Percentiles rank a stretch among this genome's conserved stretches.
Conservation (phyloP, 2,113 vertebrate genomes). For the Miniopterus natalensis region DNA sequence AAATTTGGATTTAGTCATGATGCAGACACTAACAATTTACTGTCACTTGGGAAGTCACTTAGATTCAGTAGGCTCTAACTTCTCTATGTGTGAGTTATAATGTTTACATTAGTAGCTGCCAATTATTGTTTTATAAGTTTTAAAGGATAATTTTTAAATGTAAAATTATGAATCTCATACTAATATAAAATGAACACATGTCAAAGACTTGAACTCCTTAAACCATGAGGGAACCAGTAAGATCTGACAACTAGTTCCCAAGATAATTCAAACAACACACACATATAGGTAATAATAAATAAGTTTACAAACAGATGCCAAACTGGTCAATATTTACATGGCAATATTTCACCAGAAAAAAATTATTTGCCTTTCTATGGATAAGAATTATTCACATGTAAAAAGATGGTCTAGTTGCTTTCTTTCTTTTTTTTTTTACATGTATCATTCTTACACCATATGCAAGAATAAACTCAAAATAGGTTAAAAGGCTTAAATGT, state of each 20-base stretch:
- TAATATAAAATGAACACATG: not conserved
- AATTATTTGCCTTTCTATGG: not conserved
- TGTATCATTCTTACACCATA: not conserved
- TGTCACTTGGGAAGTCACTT: not conserved
- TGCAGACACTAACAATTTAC: not conserved
- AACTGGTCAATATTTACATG: not conserved
- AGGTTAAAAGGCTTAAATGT: not conserved
- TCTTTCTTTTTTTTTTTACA: not conserved
- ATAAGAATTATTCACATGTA: slow-evolving; percentile 34
- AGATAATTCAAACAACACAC: not conserved
- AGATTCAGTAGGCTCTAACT: not conserved
- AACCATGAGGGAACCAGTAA: not conserved
- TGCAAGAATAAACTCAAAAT: not conserved
- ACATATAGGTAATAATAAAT: not conserved
- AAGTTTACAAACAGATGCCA: not conserved
- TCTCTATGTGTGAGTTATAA: slow-evolving; percentile 21
- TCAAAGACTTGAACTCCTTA: slow-evolving; percentile 35
- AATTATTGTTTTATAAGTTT: not conserved
- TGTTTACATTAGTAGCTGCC: not conserved
- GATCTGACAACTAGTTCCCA: not conserved
- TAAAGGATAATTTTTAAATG: not conserved
- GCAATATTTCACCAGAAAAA: not conserved
- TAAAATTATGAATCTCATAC: slow-evolving; percentile 4
- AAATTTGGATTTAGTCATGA: not conserved
- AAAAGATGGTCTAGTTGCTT: not conserved